A percentile compares a stretch with the other conserved stretches of the same genome.
These are phyloP conservation scores for Physeter macrocephalus DNA, from an alignment of 2,113 vertebrate genomes.

Conservation along the genomic window DNA sequence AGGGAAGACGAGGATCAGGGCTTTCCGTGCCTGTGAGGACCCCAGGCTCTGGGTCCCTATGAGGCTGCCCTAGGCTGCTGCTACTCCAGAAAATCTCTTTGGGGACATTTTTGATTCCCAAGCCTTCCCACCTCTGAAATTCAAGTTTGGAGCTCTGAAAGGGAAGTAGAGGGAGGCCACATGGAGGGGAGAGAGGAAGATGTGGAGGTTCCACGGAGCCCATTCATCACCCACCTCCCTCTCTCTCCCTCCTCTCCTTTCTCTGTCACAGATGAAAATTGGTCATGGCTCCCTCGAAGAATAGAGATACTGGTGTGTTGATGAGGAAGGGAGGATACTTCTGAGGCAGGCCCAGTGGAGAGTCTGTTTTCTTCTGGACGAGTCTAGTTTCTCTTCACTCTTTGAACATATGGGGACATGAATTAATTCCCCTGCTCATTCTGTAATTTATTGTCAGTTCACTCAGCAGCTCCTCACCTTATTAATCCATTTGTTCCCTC, in stretches of 20 bases:
- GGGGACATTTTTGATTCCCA: neutral
- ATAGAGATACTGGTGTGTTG: neutral
- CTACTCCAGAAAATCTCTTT: neutral
- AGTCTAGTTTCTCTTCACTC: neutral
- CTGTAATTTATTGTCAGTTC: neutral
- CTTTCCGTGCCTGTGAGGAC: neutral
- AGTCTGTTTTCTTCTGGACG: neutral
- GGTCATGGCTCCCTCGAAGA: neutral
- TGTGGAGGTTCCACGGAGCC: neutral
- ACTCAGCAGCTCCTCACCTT: neutral
- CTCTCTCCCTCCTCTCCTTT: no score
- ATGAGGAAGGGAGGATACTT: neutral
- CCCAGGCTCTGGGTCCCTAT: neutral
- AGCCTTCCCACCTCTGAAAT: no score
- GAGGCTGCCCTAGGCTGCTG: neutral
- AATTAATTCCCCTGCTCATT: neutral
- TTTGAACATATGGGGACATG: neutral
- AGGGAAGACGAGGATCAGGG: neutral
- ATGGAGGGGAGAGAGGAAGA: no score
- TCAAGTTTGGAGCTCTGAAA: neutral
- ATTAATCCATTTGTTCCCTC: neutral
- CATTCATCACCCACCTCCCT: neutral
- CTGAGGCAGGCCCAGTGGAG: neutral
- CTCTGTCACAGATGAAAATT: neutral
- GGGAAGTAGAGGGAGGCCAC: no score